Evolutionary conservation across 2,113 vertebrate genomes (phyloP), one percentile per base, ranked within the genome.

Genomic region (Sphaerodactylus townsendi): DNA sequence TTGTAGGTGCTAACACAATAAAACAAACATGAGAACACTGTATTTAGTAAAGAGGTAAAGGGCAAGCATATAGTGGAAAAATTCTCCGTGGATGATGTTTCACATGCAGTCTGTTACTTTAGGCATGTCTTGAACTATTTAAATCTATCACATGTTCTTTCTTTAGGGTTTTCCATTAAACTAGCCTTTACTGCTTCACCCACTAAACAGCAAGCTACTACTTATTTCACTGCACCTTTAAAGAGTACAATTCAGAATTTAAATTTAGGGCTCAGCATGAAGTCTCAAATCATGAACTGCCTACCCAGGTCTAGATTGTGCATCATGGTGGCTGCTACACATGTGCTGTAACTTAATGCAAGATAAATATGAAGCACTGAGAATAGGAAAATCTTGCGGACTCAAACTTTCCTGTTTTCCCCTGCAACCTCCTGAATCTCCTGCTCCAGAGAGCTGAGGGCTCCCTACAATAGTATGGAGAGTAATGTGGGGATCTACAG

Each of bases 31-130:
- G 3, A 66, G 39, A 46, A 10, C n/a, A 79, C 30, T 44, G 10
- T 19, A 48, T 33, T 5, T 37, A 80, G 83, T 76, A 92, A 91
- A 88, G 69, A 92, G 83, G 90, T 84, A 65, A 14, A 50, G 87
- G 48, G 17, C 46, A 0, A 9, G 11, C 33, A 56, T 19, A 81
- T 3, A 80, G 21, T 41, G 66, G n/a, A 13, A 23, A 79, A 46
- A 48, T 48, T 65, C 77, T 68, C 44, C n/a, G 13, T n/a, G 28
- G 13, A 4, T 25, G 5, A 17, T 35, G 33, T 13, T 28, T 53
- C 68, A 28, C 19, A 35, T 10, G 56, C 5, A 37, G 3, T 15
- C 59, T 1, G 3, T 21, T 56, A 35, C n/a, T 23, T 15, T 35
- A 69, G 76, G 19, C 9, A 78, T 28, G 8, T 44, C 59, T 78